phyloP scores from a whole-genome alignment of 53 echinoderm and acorn worm species.

The Zoroaster sp. region DNA sequence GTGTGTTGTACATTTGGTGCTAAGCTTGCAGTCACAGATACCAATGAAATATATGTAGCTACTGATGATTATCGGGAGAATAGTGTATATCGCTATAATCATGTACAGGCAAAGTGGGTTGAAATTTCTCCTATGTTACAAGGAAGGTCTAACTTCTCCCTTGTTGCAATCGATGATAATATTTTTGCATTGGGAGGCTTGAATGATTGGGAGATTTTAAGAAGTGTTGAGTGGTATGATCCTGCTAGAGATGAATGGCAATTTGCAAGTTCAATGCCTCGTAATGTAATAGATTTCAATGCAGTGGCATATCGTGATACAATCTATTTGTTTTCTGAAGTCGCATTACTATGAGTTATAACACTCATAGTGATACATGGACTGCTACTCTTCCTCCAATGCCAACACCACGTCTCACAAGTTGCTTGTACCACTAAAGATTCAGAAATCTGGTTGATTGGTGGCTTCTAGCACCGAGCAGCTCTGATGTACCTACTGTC shows the following conservation, averaged over 20 bases:
- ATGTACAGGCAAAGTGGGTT: constrained; percentile 73
- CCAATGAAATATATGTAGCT: constrained; percentile 76
- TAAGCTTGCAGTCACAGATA: constrained; percentile 61
- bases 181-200: constrained; percentile 76
- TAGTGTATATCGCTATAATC: constrained; percentile 73
- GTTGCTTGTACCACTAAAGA: constrained; percentile 54
- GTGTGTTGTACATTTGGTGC: constrained; percentile 77
- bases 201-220: constrained; percentile 87
- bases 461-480: constrained; percentile 64
- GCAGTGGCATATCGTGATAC: constrained; percentile 61
- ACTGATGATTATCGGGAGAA: constrained; percentile 82
- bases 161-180: constrained; percentile 53
- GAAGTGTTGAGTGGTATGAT: constrained; percentile 84
- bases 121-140: constrained; percentile 73
- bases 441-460: constrained; percentile 82
- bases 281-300: constrained; percentile 83
- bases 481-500: constrained; percentile 62
- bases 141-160: constrained; percentile 72
- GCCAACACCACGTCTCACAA: constrained; percentile 72
- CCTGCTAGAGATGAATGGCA: constrained; percentile 76
- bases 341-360: constrained; percentile 83
- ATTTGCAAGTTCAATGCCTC: constrained; percentile 75
- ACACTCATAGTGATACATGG: constrained; percentile 73
- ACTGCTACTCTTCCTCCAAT: constrained; percentile 71
- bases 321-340: constrained; percentile 83